These are phyloP conservation scores for Eurosta solidaginis DNA, from an alignment of 1,140 invertebrate species.

Conservation along the genomic window DNA sequence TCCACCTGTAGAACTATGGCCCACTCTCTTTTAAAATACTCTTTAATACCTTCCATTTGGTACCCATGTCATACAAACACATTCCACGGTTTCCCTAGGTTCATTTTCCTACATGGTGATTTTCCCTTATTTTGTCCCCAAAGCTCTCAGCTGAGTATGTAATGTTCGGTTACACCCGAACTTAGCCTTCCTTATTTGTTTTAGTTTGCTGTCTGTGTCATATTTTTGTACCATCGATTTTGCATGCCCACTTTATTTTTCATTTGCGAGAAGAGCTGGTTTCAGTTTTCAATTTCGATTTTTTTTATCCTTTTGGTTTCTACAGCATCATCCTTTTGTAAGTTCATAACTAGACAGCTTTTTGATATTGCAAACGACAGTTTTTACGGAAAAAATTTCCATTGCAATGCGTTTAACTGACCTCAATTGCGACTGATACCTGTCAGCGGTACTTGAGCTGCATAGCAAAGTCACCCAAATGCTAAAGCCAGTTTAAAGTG, in stretches of 20 bases:
- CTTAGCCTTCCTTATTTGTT: background rate
- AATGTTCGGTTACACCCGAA: no score
- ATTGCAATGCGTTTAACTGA: background rate
- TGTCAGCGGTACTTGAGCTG: background rate
- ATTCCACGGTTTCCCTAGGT: no score
- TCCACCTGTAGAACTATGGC: no score
- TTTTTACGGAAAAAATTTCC: slow-evolving; percentile 1
- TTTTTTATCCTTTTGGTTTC: background rate
- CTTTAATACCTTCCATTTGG: no score
- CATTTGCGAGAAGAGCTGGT: background rate
- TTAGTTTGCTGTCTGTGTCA: background rate
- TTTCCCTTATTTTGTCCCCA: no score
- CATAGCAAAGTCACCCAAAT: background rate
- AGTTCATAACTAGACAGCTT: background rate
- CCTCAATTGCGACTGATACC: slow-evolving; percentile 21
- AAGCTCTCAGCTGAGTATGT: no score
- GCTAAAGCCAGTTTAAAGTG: background rate
- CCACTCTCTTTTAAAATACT: no score
- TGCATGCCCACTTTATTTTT: background rate
- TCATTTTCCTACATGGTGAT: no score
- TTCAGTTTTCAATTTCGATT: background rate
- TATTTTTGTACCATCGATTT: background rate
- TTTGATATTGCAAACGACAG: background rate
- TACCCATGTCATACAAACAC: no score
- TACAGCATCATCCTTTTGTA: background rate